Evolutionary conservation across 2,888 invertebrate species (phyloP).

Genomic region (Chromoteleia sp.): DNA sequence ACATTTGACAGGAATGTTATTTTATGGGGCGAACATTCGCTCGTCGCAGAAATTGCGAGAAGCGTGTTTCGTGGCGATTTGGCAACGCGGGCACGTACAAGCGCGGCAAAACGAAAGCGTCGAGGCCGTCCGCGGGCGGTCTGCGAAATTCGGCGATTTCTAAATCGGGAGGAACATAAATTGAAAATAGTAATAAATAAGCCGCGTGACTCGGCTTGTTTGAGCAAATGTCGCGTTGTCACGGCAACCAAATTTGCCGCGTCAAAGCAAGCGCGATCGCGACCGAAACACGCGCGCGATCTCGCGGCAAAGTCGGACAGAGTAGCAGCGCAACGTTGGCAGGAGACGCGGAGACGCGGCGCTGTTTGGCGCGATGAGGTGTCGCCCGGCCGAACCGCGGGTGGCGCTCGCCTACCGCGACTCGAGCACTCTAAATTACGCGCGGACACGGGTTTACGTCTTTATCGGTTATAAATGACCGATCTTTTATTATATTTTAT

Average conservation of each 20-base stretch:
- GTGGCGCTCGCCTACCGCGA: slow-evolving; percentile 83
- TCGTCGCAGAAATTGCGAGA: slow-evolving; percentile 52
- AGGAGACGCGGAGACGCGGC: slow-evolving; percentile 59
- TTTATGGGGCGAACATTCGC: slow-evolving; percentile 12
- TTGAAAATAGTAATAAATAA: slow-evolving; percentile 84
- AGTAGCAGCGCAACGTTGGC: no score
- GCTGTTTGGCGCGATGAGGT: slow-evolving; percentile 79
- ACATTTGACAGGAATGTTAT: slow-evolving; percentile 39
- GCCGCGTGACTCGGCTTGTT: slow-evolving; percentile 70
- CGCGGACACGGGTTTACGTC: slow-evolving; percentile 83
- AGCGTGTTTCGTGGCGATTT: slow-evolving; percentile 69
- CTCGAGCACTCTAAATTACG: slow-evolving; percentile 84
- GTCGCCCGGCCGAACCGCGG: slow-evolving; percentile 81
- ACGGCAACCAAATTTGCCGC: slow-evolving; percentile 73
- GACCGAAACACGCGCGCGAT: slow-evolving; percentile 16
- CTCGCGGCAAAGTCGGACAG: slow-evolving; percentile 17
- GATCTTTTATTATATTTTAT: slow-evolving; percentile 65
- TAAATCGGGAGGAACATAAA: slow-evolving; percentile 81
- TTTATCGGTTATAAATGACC: slow-evolving; percentile 79
- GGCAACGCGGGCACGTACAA: slow-evolving; percentile 54
- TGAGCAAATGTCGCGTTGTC: slow-evolving; percentile 77
- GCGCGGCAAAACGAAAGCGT: slow-evolving; percentile 25
- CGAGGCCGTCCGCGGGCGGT: slow-evolving; percentile 74
- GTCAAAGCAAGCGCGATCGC: slow-evolving; percentile 63
- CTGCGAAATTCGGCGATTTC: slow-evolving; percentile 78